phyloP scores from a whole-genome alignment of 30 jellyfish, hydroid and myxozoan species.

The Aurelia coerulea region DNA sequence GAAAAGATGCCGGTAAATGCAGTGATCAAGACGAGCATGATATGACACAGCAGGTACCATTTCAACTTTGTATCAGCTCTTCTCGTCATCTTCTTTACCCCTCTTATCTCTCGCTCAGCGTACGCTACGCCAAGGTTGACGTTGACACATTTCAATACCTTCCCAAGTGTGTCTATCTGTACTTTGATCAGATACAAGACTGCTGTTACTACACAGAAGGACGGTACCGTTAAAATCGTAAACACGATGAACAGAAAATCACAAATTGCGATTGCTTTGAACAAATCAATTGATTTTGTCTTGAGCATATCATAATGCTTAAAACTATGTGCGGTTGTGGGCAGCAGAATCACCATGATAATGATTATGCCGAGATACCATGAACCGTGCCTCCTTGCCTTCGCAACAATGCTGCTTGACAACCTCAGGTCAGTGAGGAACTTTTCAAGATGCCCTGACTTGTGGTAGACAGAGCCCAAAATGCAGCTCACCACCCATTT shows the following conservation, averaged over 20 bases:
- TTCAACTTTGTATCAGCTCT: conserved; percentile 42
- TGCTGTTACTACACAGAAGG: conserved; percentile 53
- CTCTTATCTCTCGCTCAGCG: conserved; percentile 61
- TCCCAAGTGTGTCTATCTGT: conserved; percentile 50
- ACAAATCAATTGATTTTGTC: background rate
- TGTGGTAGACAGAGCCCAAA: conserved; percentile 36
- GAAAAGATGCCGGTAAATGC: conserved; percentile 60
- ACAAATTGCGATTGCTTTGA: background rate
- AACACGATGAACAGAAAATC: conserved; percentile 10
- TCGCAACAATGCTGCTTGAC: conserved; percentile 3
- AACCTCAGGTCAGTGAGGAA: conserved; percentile 10
- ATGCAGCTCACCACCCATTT: conserved; percentile 63
- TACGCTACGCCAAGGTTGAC: conserved; percentile 56
- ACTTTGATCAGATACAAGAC: conserved; percentile 62
- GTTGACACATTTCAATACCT: conserved; percentile 22
- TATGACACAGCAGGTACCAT: conserved; percentile 56
- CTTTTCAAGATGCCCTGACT: conserved; percentile 58
- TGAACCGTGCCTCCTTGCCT: conserved; percentile 12
- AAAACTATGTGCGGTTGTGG: conserved; percentile 14
- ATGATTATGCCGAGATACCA: conserved; percentile 1
- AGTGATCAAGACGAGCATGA: conserved; percentile 40
- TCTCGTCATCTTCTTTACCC: conserved; percentile 36
- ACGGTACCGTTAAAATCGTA: conserved; percentile 52
- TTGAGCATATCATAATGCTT: conserved; percentile 5
- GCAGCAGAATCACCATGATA: conserved; percentile 6